These are phyloP conservation scores for Drosophila suboccidentalis DNA, from an alignment of 2,888 invertebrate genomes.

Conservation along the genomic window DNA sequence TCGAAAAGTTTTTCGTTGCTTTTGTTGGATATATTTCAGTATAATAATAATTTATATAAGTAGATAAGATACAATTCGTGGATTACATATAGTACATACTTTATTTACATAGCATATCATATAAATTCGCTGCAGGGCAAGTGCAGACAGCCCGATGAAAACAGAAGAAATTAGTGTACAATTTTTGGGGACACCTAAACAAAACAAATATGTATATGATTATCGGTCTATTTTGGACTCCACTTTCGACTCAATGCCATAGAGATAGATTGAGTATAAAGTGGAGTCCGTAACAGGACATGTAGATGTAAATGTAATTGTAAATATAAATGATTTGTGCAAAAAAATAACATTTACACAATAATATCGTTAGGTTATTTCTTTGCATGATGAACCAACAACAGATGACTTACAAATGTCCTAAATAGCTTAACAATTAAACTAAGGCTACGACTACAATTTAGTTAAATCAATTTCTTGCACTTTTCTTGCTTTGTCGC, in stretches of 20 bases:
- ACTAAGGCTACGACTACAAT: constrained; percentile 57
- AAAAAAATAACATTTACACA: constrained; percentile 40
- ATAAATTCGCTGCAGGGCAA: constrained; percentile 52
- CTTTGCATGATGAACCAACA: constrained; percentile 70
- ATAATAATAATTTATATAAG: constrained; percentile 72
- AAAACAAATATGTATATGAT: constrained; percentile 27
- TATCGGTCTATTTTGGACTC: background rate
- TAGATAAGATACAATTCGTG: constrained; percentile 72
- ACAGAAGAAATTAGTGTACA: constrained; percentile 27
- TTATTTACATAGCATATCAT: constrained; percentile 61
- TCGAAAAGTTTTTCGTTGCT: constrained; percentile 21
- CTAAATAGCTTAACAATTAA: constrained; percentile 50
- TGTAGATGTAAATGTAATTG: constrained; percentile 1
- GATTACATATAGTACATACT: constrained; percentile 64
- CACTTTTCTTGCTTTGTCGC: constrained; percentile 52
- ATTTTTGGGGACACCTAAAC: constrained; percentile 17
- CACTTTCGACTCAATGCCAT: background rate
- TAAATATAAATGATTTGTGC: constrained; percentile 34
- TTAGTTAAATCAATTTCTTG: constrained; percentile 64
- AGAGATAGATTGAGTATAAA: background rate
- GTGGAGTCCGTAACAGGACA: background rate
- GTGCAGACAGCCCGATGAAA: constrained; percentile 39
- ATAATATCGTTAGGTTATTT: constrained; percentile 71
- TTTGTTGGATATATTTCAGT: constrained; percentile 48
- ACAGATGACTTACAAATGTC: constrained; percentile 57